Evolutionary conservation across 2,888 invertebrate genomes (phyloP).

Genomic region (Phyto melanocephala): DNA sequence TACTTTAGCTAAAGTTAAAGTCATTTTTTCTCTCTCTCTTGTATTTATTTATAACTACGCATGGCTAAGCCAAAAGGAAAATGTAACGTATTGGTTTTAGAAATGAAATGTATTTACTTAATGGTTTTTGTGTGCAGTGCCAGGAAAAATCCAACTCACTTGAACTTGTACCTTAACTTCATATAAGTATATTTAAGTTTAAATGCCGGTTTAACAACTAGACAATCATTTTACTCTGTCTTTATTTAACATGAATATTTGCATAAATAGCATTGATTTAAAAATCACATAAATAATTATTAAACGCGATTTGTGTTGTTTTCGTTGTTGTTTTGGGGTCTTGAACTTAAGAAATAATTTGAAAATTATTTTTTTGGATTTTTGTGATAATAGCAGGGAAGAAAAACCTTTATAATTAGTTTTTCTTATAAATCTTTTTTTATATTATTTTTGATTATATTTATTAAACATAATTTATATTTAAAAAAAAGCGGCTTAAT

Average conservation of each 20-base stretch:
- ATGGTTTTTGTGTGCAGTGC: not conserved
- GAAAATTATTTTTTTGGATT: not conserved
- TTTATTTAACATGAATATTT: not conserved
- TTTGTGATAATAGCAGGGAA: not conserved
- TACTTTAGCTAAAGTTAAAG: slow-evolving; percentile 48
- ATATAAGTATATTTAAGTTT: slow-evolving; percentile 19
- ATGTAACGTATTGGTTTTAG: not conserved
- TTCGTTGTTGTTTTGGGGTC: not conserved
- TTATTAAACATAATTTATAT: no score
- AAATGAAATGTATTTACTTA: not conserved
- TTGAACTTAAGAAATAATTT: not conserved
- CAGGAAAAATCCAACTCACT: slow-evolving; percentile 36
- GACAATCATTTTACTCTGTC: slow-evolving; percentile 24
- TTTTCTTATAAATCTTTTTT: no score
- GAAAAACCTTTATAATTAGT: no score
- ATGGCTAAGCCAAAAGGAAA: slow-evolving; percentile 31
- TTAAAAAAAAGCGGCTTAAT: no score
- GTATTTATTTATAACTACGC: slow-evolving; percentile 54
- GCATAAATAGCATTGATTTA: slow-evolving; percentile 12
- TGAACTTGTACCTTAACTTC: slow-evolving; percentile 56
- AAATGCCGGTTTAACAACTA: slow-evolving; percentile 54
- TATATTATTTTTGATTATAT: no score
- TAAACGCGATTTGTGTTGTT: not conserved
- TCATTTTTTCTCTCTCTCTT: not conserved
- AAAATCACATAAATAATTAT: not conserved